phyloP scores from a whole-genome alignment of 2,797 vertebrate species.

The Poecilia wingei region DNA sequence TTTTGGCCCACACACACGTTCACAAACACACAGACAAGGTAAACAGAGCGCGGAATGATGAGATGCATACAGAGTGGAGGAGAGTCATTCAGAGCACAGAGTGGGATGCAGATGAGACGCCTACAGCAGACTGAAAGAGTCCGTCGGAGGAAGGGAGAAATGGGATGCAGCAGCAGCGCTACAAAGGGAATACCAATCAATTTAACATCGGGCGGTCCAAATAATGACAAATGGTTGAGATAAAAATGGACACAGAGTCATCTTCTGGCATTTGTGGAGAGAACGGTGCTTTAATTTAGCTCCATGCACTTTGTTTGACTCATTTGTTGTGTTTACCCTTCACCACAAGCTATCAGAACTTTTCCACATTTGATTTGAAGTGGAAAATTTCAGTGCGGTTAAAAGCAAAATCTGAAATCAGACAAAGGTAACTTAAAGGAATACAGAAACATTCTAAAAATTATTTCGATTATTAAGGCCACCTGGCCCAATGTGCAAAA shows the following conservation, averaged over 20 bases:
- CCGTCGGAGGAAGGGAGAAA: conserved; percentile 39
- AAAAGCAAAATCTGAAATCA: not conserved
- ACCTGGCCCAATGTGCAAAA: too few species aligned
- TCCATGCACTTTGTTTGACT: not conserved
- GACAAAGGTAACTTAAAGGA: not conserved
- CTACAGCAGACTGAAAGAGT: conserved; percentile 58
- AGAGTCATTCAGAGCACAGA: conserved; percentile 67
- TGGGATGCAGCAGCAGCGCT: conserved; percentile 18
- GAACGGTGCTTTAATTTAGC: not conserved
- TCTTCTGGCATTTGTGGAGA: not conserved
- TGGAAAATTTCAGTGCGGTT: not conserved
- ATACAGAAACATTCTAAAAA: not conserved
- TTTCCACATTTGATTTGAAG: not conserved
- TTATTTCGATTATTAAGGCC: too few species aligned
- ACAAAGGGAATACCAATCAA: conserved; percentile 58
- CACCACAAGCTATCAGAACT: not conserved
- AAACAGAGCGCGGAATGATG: conserved; percentile 59
- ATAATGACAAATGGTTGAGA: conserved; percentile 36
- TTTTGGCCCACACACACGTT: conserved; percentile 46
- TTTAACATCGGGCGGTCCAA: conserved; percentile 25
- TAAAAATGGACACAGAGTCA: not conserved
- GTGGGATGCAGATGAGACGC: conserved; percentile 74
- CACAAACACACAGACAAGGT: conserved; percentile 41
- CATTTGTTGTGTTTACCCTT: not conserved
- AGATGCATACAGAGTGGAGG: conserved; percentile 69